Evolutionary conservation across 2,888 invertebrate genomes (phyloP).

Genomic region (Biston stratarius): DNA sequence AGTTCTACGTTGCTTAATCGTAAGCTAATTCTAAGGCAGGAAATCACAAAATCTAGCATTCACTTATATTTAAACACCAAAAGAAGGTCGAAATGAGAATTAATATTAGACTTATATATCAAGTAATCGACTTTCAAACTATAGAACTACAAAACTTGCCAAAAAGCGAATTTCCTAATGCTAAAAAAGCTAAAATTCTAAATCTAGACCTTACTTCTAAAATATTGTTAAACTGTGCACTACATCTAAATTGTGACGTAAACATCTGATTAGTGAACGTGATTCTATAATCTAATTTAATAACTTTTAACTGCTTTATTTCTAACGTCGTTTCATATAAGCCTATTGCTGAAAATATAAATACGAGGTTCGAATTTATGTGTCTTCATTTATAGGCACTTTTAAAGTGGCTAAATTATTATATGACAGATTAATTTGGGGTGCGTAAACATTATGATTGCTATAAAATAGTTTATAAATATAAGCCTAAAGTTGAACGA

Average conservation of each 20-base stretch:
- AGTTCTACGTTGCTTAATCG: conserved; percentile 67
- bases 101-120: conserved; percentile 59
- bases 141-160: conserved; percentile 75
- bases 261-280: conserved; percentile 60
- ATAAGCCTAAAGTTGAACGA: conserved; percentile 72
- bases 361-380: conserved; percentile 56
- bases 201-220: conserved; percentile 60
- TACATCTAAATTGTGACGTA: conserved; percentile 67
- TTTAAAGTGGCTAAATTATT: conserved; percentile 69
- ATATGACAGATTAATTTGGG: conserved; percentile 56
- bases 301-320: conserved; percentile 55
- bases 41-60: conserved; percentile 76
- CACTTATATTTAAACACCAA: conserved; percentile 64
- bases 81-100: conserved; percentile 62
- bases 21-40: conserved; percentile 76
- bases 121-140: conserved; percentile 71
- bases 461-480: conserved; percentile 65
- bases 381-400: conserved; percentile 76
- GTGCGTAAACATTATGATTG: conserved; percentile 68
- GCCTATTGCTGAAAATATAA: conserved; percentile 43
- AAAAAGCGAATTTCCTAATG: conserved; percentile 76
- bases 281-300: conserved; percentile 50
- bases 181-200: conserved; percentile 80
- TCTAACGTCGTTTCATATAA: conserved; percentile 57
- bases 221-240: conserved; percentile 76